phyloP scores from a whole-genome alignment of 1,140 invertebrate genomes.

The Copidosoma floridanum region DNA sequence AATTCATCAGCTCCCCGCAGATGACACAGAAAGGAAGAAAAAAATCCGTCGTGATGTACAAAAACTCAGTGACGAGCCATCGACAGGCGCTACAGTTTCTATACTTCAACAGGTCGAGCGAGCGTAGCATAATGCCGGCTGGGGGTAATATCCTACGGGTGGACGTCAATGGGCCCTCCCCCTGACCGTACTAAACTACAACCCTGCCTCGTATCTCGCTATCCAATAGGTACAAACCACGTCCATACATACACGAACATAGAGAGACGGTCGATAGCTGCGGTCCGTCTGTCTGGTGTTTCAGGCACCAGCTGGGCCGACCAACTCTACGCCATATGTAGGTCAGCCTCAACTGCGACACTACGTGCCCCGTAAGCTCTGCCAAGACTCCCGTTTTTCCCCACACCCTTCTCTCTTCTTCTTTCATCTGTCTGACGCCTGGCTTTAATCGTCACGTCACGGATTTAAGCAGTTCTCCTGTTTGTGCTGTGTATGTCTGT shows the following conservation, averaged over 20 bases:
- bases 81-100: conserved; percentile 16
- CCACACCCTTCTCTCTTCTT: not conserved
- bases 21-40: too few relatives aligned
- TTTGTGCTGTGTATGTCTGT: too few relatives aligned
- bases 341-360: conserved; percentile 48
- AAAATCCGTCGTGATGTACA: conserved; percentile 6
- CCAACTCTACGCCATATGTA: conserved; percentile 40
- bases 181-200: too few relatives aligned
- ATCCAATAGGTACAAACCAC: too few relatives aligned
- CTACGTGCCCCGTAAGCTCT: conserved; percentile 41
- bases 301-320: too few relatives aligned
- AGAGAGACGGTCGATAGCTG: not conserved
- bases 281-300: too few relatives aligned
- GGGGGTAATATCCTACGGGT: not conserved
- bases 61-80: too few relatives aligned
- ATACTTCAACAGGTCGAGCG: conserved; percentile 30
- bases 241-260: too few relatives aligned
- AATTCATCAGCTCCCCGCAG: too few relatives aligned
- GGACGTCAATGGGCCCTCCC: not conserved
- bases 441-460: conserved; percentile 8
- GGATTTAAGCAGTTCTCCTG: not conserved
- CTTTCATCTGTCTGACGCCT: not conserved
- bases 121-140: conserved; percentile 18
- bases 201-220: too few relatives aligned
- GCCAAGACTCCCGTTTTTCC: conserved; percentile 29